phyloP scores from a whole-genome alignment of 2,113 vertebrate species.

The Actinemys pallida region DNA sequence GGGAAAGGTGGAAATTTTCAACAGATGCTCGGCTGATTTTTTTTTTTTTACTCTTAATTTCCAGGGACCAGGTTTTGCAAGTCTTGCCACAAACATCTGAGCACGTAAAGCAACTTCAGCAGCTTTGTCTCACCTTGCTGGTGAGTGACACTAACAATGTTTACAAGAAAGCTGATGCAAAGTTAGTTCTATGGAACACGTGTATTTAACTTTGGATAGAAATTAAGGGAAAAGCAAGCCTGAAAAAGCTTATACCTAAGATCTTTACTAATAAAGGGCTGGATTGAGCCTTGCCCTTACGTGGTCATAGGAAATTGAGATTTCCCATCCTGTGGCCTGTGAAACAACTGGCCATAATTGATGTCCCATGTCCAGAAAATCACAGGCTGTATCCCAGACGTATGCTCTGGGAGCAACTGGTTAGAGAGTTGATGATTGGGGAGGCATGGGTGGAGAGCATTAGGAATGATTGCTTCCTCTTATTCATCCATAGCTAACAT shows the following conservation, averaged over 20 bases:
- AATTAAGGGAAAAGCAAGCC: background rate
- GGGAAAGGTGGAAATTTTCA: background rate
- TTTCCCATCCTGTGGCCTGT: background rate
- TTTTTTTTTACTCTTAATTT: constrained; percentile 32
- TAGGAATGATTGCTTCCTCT: background rate
- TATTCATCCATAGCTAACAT: background rate
- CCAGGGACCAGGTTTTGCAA: constrained; percentile 61
- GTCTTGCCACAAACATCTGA: constrained; percentile 58
- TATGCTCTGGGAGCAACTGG: background rate
- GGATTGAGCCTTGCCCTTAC: background rate
- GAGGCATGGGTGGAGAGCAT: background rate
- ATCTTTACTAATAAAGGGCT: background rate
- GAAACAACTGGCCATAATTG: background rate
- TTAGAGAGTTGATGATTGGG: background rate
- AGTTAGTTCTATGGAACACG: background rate
- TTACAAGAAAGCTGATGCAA: background rate
- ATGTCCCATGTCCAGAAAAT: background rate
- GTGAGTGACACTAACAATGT: constrained; percentile 28
- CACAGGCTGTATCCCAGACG: background rate
- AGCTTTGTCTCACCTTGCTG: constrained; percentile 30
- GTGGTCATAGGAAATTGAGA: background rate
- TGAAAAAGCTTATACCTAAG: background rate
- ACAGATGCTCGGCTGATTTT: background rate
- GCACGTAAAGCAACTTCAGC: constrained; percentile 62
- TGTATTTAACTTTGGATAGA: background rate